phyloP scores from a whole-genome alignment of 1,140 invertebrate species.

The Pogonognathellus flavescens region DNA sequence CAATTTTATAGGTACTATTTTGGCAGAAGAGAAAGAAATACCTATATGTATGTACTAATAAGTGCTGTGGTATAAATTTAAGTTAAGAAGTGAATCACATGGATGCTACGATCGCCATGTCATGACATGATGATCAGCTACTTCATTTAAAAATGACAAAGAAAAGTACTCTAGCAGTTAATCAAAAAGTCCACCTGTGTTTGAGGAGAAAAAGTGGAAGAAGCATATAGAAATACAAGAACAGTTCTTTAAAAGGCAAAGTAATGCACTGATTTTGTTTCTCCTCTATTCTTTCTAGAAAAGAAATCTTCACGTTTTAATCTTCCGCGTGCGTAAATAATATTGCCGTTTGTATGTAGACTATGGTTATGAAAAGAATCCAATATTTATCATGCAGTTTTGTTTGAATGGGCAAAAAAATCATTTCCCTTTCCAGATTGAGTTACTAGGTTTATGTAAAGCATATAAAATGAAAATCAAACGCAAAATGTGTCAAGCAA shows the following conservation, averaged over 20 bases:
- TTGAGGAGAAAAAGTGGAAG: background rate
- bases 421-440: background rate
- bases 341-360: too few relatives aligned
- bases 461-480: too few relatives aligned
- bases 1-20: too few relatives aligned
- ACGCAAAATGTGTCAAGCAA: too few relatives aligned
- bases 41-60: too few relatives aligned
- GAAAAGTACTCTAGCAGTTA: background rate
- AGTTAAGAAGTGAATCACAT: conserved; percentile 19
- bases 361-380: too few relatives aligned
- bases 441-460: too few relatives aligned
- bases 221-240: too few relatives aligned
- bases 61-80: too few relatives aligned
- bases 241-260: background rate
- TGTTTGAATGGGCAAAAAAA: background rate
- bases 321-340: background rate
- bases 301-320: conserved; percentile 21
- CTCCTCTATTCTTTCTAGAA: background rate
- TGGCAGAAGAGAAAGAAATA: too few relatives aligned
- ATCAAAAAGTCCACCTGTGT: background rate
- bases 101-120: background rate
- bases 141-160: background rate
- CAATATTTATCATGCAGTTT: background rate
- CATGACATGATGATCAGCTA: conserved; percentile 27
- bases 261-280: background rate